These are phyloP conservation scores for Axea sp. DNA, from an alignment of 2,888 invertebrate genomes.

Conservation along the genomic window DNA sequence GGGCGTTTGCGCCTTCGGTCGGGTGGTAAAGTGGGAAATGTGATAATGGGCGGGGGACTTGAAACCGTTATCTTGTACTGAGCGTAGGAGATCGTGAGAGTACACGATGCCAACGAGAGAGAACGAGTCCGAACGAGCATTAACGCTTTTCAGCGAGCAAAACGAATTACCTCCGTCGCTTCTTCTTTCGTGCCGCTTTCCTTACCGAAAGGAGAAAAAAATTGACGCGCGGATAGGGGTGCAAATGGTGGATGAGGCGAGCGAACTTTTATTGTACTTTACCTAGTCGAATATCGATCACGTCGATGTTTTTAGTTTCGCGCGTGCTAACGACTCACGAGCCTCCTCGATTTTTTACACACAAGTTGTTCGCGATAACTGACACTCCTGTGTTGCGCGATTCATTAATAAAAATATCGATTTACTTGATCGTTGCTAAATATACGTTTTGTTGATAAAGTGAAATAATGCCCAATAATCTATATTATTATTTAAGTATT, in stretches of 20 bases:
- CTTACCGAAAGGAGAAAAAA: conserved; percentile 47
- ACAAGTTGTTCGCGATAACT: conserved; percentile 12
- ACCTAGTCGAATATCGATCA: conserved; percentile 45
- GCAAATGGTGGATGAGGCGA: conserved; percentile 22
- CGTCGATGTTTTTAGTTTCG: conserved; percentile 37
- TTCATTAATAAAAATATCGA: conserved; percentile 10
- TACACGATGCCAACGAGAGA: neutral
- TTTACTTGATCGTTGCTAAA: no score
- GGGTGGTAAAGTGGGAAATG: no score
- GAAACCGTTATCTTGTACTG: conserved; percentile 49
- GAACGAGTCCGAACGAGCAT: conserved; percentile 46
- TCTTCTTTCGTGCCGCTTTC: conserved; percentile 50
- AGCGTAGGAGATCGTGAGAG: conserved; percentile 11
- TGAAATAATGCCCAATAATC: no score
- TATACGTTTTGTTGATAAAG: no score
- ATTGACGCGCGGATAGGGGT: conserved; percentile 29
- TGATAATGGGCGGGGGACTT: no score
- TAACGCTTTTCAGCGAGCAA: conserved; percentile 62
- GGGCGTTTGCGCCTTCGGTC: no score
- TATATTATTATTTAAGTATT: no score
- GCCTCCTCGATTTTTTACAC: conserved; percentile 11
- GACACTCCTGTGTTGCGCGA: conserved; percentile 1
- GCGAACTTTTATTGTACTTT: conserved; percentile 42
- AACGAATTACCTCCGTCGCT: conserved; percentile 61
- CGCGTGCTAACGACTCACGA: conserved; percentile 36